A percentile compares a stretch with the other conserved stretches of the same genome.
Evolutionary conservation across 2,888 invertebrate genomes (phyloP).

Genomic region (Drosophila mimica): DNA sequence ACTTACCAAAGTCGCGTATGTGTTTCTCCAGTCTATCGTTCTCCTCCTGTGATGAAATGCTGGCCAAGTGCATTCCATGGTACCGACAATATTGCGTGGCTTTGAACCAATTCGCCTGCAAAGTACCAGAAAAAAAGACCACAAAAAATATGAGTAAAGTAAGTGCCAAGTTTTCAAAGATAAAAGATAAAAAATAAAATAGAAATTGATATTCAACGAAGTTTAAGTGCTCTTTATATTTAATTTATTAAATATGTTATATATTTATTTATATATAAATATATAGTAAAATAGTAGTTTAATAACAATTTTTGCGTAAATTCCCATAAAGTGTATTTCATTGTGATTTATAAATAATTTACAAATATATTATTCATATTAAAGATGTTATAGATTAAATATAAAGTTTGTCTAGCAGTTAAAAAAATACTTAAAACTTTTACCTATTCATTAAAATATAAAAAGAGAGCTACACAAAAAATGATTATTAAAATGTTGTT

Average conservation of each 20-base stretch:
- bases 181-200: neutral
- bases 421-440: neutral
- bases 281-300: neutral
- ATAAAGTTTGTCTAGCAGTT: neutral
- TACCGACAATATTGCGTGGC: slow-evolving; percentile 96
- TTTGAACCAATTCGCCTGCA: slow-evolving; percentile 96
- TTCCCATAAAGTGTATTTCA: too few relatives aligned
- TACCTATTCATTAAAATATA: too few relatives aligned
- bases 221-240: neutral
- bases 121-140: slow-evolving; percentile 43
- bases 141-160: neutral
- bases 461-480: too few relatives aligned
- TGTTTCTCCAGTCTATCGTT: slow-evolving; percentile 96
- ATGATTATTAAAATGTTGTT: rapidly evolving
- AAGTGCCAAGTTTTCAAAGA: slow-evolving; percentile 9
- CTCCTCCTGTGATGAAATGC: slow-evolving; percentile 95
- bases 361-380: neutral
- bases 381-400: neutral
- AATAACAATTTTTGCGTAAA: too few relatives aligned
- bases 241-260: too few relatives aligned
- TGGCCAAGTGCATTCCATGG: slow-evolving; percentile 96
- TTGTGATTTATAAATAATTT: neutral
- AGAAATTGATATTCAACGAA: too few relatives aligned
- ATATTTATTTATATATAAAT: neutral
- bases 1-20: slow-evolving; percentile 93